Percentiles rank a stretch among this genome's conserved stretches.
Evolutionary conservation across 2,888 invertebrate species (phyloP).

Genomic region (Hybos culiciformis): DNA sequence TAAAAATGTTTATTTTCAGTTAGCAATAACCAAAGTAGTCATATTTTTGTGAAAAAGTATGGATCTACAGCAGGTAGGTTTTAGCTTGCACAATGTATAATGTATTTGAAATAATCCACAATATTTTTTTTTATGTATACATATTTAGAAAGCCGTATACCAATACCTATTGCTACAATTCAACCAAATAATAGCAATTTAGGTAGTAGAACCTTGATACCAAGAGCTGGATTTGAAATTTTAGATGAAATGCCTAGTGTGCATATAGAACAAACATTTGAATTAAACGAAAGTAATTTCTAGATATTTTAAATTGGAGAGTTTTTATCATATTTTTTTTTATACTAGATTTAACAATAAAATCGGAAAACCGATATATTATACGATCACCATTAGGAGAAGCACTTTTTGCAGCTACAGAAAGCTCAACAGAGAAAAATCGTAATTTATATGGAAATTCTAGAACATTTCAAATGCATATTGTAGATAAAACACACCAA

Average conservation of each 20-base stretch:
- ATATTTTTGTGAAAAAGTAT: too few relatives aligned
- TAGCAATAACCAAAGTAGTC: too few relatives aligned
- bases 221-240: slow-evolving; percentile 56
- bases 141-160: too few relatives aligned
- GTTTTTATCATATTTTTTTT: not conserved
- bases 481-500: slow-evolving; percentile 70
- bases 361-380: slow-evolving; percentile 58
- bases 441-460: slow-evolving; percentile 52
- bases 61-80: too few relatives aligned
- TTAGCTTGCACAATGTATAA: not conserved
- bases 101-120: not conserved
- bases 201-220: slow-evolving; percentile 29
- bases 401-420: slow-evolving; percentile 60
- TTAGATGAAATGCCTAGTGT: slow-evolving; percentile 53
- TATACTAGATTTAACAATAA: slow-evolving; percentile 33
- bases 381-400: slow-evolving; percentile 59
- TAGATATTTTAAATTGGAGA: slow-evolving; percentile 7
- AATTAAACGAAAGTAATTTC: slow-evolving; percentile 54
- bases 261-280: slow-evolving; percentile 66
- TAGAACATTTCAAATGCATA: slow-evolving; percentile 61
- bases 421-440: slow-evolving; percentile 46
- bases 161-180: slow-evolving; percentile 29
- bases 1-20: too few relatives aligned
- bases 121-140: too few relatives aligned
- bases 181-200: slow-evolving; percentile 14